Evolutionary conservation across 2,113 vertebrate genomes (phyloP).

Genomic region (Ptilorrhoa leucosticta): DNA sequence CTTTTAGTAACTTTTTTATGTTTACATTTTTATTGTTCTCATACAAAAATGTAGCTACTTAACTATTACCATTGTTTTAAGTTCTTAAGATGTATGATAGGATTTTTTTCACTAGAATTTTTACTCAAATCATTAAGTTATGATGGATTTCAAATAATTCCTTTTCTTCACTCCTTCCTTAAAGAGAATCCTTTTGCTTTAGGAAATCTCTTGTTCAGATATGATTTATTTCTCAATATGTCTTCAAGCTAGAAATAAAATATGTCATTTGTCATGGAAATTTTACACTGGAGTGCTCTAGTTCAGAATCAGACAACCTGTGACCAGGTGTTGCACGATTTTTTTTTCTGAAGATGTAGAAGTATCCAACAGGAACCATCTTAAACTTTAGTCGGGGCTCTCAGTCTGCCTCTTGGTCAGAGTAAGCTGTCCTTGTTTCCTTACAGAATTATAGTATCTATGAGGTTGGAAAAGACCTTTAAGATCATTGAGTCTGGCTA

Average conservation of each 20-base stretch:
- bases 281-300: not conserved
- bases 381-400: not conserved
- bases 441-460: not conserved
- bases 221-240: not conserved
- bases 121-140: not conserved
- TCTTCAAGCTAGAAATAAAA: not conserved
- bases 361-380: not conserved
- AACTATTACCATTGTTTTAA: not conserved
- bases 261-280: not conserved
- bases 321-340: not conserved
- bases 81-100: not conserved
- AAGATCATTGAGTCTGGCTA: not conserved
- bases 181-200: not conserved
- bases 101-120: not conserved
- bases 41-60: not conserved
- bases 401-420: not conserved
- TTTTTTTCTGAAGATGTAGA: not conserved
- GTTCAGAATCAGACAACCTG: not conserved
- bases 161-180: not conserved
- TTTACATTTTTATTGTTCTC: not conserved
- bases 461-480: not conserved
- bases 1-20: not conserved
- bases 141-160: not conserved
- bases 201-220: not conserved
- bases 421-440: not conserved